Conservation (phyloP, 2,113 vertebrate genomes). For the Xiphophorus maculatus region DNA sequence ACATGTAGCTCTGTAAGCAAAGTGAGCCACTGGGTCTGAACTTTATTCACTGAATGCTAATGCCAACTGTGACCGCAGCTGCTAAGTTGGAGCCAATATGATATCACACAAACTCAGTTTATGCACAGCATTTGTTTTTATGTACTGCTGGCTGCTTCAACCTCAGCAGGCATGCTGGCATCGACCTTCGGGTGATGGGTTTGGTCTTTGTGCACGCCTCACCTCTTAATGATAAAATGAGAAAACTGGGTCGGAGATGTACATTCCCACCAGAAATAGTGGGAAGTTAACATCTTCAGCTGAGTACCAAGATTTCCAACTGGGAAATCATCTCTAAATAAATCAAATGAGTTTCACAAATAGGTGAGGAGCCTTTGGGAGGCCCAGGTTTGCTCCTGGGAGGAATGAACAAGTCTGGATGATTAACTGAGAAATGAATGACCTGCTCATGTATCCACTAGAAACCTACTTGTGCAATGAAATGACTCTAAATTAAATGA, state of each 20-base stretch:
- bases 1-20: conserved; percentile 25
- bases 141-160: conserved; percentile 44
- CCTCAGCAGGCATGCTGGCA: conserved; percentile 55
- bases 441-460: conserved; percentile 71
- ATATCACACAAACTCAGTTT: conserved; percentile 38
- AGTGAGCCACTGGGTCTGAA: conserved; percentile 43
- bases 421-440: conserved; percentile 80
- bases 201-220: conserved; percentile 67
- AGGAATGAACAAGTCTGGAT: conserved; percentile 72
- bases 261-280: conserved; percentile 78
- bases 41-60: conserved; percentile 16
- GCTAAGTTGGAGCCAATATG: conserved; percentile 34
- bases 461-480: conserved; percentile 70
- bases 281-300: conserved; percentile 76
- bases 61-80: conserved; percentile 53
- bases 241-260: conserved; percentile 78
- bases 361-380: conserved; percentile 76
- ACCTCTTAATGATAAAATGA: conserved; percentile 76
- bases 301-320: conserved; percentile 75
- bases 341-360: conserved; percentile 83
- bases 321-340: conserved; percentile 85
- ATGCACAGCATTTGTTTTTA: conserved; percentile 51
- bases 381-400: conserved; percentile 72
- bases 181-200: conserved; percentile 63
- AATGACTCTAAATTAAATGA: conserved; percentile 68